These are phyloP conservation scores for Litocranius walleri DNA, from an alignment of 2,113 vertebrate genomes.

Conservation along the genomic window DNA sequence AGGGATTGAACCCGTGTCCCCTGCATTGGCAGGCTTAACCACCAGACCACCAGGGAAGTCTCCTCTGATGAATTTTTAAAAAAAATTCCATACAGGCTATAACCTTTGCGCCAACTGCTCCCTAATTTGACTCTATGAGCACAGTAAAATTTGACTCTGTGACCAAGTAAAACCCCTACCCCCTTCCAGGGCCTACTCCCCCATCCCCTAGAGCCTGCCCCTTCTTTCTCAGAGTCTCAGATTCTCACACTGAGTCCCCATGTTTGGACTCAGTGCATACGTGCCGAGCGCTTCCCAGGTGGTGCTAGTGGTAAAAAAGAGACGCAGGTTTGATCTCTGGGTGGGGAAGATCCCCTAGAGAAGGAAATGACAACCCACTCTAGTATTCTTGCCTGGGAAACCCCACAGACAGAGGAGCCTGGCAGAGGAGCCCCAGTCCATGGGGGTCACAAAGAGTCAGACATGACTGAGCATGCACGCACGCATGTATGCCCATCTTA, in stretches of 20 bases:
- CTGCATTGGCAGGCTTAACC: neutral
- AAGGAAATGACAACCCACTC: neutral
- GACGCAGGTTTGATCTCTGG: neutral
- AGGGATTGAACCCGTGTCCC: neutral
- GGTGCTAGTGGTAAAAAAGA: neutral
- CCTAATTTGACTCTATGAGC: neutral
- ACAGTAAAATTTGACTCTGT: neutral
- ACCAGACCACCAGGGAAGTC: neutral
- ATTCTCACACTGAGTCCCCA: neutral
- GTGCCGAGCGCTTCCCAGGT: neutral
- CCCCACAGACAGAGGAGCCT: neutral
- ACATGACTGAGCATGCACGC: neutral
- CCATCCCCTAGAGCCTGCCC: neutral
- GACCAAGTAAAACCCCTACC: neutral
- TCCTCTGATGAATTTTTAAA: neutral
- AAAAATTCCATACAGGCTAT: neutral
- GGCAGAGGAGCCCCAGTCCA: neutral
- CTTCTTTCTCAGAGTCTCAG: neutral
- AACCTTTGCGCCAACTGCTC: neutral
- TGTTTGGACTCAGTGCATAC: neutral
- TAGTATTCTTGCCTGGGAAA: neutral
- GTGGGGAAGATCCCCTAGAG: neutral
- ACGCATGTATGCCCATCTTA: neutral
- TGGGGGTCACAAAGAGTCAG: neutral
- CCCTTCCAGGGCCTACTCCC: neutral